Base-by-base conservation (phyloP, 2,797 vertebrate species). In the Eulemur mongoz region DNA sequence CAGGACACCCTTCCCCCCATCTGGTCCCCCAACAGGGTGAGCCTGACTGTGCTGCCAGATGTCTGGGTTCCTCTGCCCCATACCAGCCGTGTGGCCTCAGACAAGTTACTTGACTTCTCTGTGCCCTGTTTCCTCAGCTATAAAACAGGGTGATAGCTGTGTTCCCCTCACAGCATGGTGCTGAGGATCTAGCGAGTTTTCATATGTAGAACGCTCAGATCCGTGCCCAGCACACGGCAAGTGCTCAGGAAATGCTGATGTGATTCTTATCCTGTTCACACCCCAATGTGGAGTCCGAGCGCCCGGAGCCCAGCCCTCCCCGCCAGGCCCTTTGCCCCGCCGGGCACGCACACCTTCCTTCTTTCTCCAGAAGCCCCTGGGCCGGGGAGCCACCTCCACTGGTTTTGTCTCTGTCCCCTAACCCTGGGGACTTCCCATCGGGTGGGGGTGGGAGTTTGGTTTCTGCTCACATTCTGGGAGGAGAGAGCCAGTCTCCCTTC, bases 191-290 rank as follows among this genome's bases (percentile, higher is more conserved):
- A 12, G 23, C 1, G 84, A n/a, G 48, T 17, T 2, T 18, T 45
- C 59, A 10, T 3, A 13, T 5, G 18, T 5, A 22, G 18, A 38
- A 45, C 0, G 1, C 30, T 4, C 8, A n/a, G 22, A 25, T 25
- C 57, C 25, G 2, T 9, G 40, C 15, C 22, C 9, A 1, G 22
- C n/a, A 45, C 35, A 20, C 4, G 9, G 65, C 0, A 13, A 45
- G 63, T 1, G 2, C 43, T 35, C 5, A 2, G 2, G 3, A 12
- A 4, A 1, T 0, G 11, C 32, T 22, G 18, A 22, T 3, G 2
- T 0, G 8, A 6, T 18, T 54, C 76, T 54, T 32, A 17, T 20
- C 18, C 32, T 14, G 18, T 14, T 1, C 0, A 2, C 4, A 4
- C 45, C 45, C 2, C 7, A 40, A 4, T 2, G 0, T 14, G 40